Evolutionary conservation across 2,888 invertebrate species (phyloP), one percentile per base, ranked within the genome.

Genomic region (Ceriagrion tenellum): DNA sequence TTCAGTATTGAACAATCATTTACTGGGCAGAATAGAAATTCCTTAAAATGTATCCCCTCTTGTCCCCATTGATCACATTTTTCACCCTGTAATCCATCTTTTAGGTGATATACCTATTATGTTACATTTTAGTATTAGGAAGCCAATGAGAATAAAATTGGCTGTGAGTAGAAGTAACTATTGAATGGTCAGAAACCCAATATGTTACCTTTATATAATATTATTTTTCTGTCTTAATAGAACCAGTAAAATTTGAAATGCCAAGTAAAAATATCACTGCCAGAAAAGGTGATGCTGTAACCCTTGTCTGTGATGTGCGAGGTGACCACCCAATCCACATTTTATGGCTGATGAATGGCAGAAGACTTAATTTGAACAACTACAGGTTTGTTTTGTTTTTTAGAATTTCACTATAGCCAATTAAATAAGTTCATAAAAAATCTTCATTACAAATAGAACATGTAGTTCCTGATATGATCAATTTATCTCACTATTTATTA

Each of bases 311-410:
- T 96, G 97, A 97, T 95, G 97, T 97, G 3, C 97, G 97, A 95
- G 97, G 97, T 40, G 97, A 97, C 96, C 97, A 97, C 91, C 97
- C 97, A 3, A 96, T 97, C 88, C 97, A 97, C 95, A 97, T 97
- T 95, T 97, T 97, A 59, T 97, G 97, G 97, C 97, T 97, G 89
- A 96, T 96, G 95, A 96, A 97, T 88, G 97, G 97, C 26, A 97
- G 97, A 96, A 97, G 97, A 81, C 97, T 97, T 95, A 96, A 96
- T 93, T 95, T 95, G 81, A 95, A 96, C 47, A 95, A 96, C 95
- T 95, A 96, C 90, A 95, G 95, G 40, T 96, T 95, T 81, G 90
- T 91, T 23, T 23, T 40, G 20, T 40, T 23, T 47, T n/a, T 63
- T 16, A 91, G 18, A 6, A 0, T 59, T 59, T 8, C 2, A 90